Evolutionary conservation across 2,113 vertebrate species (phyloP).

Genomic region (Pluvialis apricaria): DNA sequence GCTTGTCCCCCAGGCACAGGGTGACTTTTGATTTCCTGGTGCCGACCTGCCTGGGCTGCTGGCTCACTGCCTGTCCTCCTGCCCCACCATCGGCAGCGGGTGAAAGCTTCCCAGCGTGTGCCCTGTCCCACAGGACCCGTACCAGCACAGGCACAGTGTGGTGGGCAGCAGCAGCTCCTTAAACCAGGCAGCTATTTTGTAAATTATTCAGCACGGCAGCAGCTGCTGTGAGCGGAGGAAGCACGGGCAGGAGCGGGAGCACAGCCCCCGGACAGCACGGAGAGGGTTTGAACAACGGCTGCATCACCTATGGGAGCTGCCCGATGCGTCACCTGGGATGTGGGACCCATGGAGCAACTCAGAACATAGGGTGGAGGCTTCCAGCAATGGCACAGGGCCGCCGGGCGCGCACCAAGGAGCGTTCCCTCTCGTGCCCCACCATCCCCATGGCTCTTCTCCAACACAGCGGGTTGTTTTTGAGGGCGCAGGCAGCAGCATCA

Average conservation of each 20-base stretch:
- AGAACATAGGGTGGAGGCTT: not conserved
- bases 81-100: fast-evolving
- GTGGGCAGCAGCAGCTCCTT: not conserved
- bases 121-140: not conserved
- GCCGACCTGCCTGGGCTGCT: not conserved
- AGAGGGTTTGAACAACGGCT: too few relatives aligned
- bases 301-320: not conserved
- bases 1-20: not conserved
- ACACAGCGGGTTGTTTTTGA: not conserved
- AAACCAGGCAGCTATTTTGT: not conserved
- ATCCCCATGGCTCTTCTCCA: not conserved
- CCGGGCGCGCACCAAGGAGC: not conserved
- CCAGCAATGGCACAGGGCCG: not conserved
- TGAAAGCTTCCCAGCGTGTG: not conserved
- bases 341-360: not conserved
- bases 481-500: not conserved
- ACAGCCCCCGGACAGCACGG: fast-evolving
- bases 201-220: not conserved
- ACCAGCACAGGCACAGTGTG: fast-evolving
- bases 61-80: not conserved
- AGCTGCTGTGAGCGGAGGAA: not conserved
- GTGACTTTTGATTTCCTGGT: not conserved
- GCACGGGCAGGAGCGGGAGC: not conserved
- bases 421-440: not conserved
- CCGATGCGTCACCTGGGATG: not conserved